These are phyloP conservation scores for Natrix natrix DNA, from an alignment of 2,797 vertebrate genomes.

Conservation along the genomic window DNA sequence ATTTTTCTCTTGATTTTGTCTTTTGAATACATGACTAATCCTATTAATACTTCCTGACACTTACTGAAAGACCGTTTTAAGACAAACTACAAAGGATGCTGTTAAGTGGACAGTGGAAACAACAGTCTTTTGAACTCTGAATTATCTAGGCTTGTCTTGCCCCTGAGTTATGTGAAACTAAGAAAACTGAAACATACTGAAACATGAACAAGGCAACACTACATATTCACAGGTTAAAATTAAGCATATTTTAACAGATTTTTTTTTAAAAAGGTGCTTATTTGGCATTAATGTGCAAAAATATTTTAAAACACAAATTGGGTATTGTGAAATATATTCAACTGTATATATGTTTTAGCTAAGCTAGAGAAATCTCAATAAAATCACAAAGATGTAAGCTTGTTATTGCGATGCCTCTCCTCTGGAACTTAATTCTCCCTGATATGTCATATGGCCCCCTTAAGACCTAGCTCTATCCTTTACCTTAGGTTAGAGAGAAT, in stretches of 20 bases:
- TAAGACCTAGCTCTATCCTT: background rate
- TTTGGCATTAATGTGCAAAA: background rate
- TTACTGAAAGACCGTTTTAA: background rate
- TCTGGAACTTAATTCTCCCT: background rate
- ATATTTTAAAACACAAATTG: background rate
- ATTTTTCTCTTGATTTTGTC: background rate
- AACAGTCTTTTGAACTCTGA: background rate
- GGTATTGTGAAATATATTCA: background rate
- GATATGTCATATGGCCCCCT: background rate
- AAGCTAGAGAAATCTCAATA: background rate
- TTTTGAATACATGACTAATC: background rate
- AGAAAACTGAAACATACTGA: background rate
- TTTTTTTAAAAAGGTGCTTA: background rate
- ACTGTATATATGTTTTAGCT: background rate
- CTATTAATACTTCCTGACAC: background rate
- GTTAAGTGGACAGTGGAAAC: background rate
- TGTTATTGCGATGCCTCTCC: background rate
- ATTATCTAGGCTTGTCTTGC: background rate
- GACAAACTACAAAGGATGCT: background rate
- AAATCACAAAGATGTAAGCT: background rate
- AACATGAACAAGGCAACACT: background rate
- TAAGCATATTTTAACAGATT: background rate
- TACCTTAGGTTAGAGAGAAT: background rate
- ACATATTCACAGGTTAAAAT: background rate
- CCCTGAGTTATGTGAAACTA: background rate